Evolutionary conservation across 2,113 vertebrate species (phyloP), one percentile per base, ranked within the genome.

Genomic region (Nothoprocta perdicaria): DNA sequence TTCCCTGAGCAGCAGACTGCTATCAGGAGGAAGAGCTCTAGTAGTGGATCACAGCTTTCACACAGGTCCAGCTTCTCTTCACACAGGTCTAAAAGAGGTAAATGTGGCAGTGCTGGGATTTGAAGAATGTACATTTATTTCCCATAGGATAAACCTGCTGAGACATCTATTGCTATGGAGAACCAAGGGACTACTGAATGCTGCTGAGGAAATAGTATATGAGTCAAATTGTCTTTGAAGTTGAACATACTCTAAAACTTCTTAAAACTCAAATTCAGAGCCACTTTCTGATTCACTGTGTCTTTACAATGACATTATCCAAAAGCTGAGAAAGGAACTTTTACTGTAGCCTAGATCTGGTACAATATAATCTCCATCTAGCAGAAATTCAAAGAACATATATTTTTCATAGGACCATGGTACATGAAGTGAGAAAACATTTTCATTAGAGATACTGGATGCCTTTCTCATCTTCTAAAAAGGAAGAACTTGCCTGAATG

Each of bases 31-130:
- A 98, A 98, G 81, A 99, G 98, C 94, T 98, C 98, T 43, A 98
- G 98, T 33, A 98, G 98, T 15, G 94, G 96, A 23, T 98, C 99
- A 6, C 97, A 98, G 86, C 88, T 98, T 48, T 99, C 99, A 4
- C 98, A 97, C 26, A 97, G 96, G 45, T 99, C 99, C 35, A 98
- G 97, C 72, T 98, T 97, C 92, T 99, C 98, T 10, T 98, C 99
- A 53, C 97, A 97, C 9, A 97, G 97, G 79, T 99, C 99, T 46
- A 98, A 98, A 80, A 98, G 98, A 98, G 99, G 99, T 99, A 96
- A 74, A 67, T 48, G 4, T 13, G 11, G 12, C 23, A 26, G 22
- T 21, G 43, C 41, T 35, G 40, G 16, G 13, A 72, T 85, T 62
- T 31, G 43, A 93, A 76, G 43, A 79, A 29, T 15, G 89, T 83